Percentiles rank a stretch among this genome's conserved stretches.
These are phyloP conservation scores for Aleiodes sp. DNA, from an alignment of 1,140 invertebrate genomes.

Conservation along the genomic window DNA sequence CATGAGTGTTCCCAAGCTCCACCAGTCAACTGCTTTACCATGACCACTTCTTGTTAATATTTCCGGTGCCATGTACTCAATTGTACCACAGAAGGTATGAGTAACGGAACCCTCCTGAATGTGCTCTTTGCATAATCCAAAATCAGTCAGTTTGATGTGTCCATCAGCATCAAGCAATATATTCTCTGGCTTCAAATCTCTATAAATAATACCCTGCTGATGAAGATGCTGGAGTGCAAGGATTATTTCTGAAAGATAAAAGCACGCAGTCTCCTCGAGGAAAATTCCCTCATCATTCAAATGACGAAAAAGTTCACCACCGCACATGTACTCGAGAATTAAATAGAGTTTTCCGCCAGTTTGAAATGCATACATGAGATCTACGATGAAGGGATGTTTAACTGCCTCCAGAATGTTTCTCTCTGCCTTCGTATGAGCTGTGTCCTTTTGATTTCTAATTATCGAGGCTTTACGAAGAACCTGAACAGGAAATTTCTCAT, in stretches of 20 bases:
- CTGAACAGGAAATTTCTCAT: constrained; percentile 39
- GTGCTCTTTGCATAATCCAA: constrained; percentile 99
- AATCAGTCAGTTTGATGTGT: constrained; percentile 99
- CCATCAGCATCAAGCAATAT: constrained; percentile 93
- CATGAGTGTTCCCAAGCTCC: constrained; percentile 97
- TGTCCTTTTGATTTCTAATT: constrained; percentile 99
- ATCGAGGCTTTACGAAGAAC: constrained; percentile 97
- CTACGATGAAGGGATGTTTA: constrained; percentile 99
- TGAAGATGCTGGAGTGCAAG: constrained; percentile 98
- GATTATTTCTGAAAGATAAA: constrained; percentile 98
- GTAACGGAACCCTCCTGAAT: constrained; percentile 95
- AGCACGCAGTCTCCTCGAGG: constrained; percentile 96
- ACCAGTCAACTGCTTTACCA: constrained; percentile 99
- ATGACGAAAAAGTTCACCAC: constrained; percentile 98
- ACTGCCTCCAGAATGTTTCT: constrained; percentile 98
- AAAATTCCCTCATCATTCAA: constrained; percentile 98
- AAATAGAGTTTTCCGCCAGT: constrained; percentile 97
- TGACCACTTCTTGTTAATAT: constrained; percentile 95
- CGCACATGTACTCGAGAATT: constrained; percentile 97
- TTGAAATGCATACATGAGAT: constrained; percentile 99
- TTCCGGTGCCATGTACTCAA: constrained; percentile 99
- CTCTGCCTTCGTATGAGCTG: constrained; percentile 99
- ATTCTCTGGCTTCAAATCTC: constrained; percentile 99
- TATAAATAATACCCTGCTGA: constrained; percentile 94
- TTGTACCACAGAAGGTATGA: constrained; percentile 99